Evolutionary conservation across 1,140 invertebrate genomes (phyloP).

Genomic region (Megalopta genalis): DNA sequence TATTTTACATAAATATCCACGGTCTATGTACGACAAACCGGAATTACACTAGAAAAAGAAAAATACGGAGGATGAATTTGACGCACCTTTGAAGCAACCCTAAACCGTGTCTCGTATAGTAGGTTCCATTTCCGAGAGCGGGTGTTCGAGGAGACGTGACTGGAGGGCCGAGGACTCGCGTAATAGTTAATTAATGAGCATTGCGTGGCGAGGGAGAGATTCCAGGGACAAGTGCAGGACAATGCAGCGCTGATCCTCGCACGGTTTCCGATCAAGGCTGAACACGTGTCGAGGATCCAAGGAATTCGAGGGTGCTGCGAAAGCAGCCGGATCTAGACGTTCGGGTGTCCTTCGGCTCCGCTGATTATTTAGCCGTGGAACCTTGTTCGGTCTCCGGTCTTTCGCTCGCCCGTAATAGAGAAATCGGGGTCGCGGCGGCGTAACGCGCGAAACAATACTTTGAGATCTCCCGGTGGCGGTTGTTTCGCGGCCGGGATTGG

Average conservation of each 20-base stretch:
- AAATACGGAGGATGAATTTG: no score
- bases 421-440: conserved; percentile 40
- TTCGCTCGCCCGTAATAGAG: conserved; percentile 26
- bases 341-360: neutral
- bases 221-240: conserved; percentile 15
- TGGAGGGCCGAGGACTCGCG: neutral
- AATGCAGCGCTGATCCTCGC: neutral
- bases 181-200: conserved; percentile 18
- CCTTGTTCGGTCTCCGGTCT: no score
- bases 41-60: no score
- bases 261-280: conserved; percentile 15
- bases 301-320: neutral
- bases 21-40: no score
- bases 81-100: no score
- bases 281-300: conserved; percentile 12
- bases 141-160: neutral
- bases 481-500: conserved; percentile 31
- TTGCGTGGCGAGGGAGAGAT: neutral
- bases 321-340: conserved; percentile 13
- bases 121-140: no score
- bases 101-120: no score
- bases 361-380: conserved; percentile 24
- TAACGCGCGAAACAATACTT: conserved; percentile 32
- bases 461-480: neutral
- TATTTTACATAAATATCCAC: no score